Percentiles rank a stretch among this genome's conserved stretches.
Conservation (phyloP, 2,888 invertebrate genomes). For the Stomorhina lunata region DNA sequence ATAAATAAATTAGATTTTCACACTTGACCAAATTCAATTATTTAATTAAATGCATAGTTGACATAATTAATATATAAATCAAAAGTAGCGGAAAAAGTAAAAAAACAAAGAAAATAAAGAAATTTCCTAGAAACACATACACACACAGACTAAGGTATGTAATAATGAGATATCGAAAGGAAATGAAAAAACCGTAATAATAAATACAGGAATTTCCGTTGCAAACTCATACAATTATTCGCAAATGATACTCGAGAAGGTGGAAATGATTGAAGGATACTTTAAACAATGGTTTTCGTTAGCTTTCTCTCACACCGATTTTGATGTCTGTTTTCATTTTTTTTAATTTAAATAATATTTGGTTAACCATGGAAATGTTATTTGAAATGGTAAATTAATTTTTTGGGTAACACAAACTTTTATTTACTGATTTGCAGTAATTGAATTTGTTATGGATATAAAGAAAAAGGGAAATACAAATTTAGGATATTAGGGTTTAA, state of each 20-base stretch:
- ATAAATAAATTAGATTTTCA: constrained; percentile 47
- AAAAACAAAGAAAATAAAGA: neutral
- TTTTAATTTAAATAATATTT: too few relatives aligned
- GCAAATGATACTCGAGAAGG: neutral
- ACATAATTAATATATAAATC: constrained; percentile 64
- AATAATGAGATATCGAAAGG: neutral
- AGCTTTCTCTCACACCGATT: too few relatives aligned
- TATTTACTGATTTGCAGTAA: too few relatives aligned
- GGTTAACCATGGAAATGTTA: too few relatives aligned
- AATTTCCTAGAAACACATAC: neutral
- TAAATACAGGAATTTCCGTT: constrained; percentile 14
- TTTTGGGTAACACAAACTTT: too few relatives aligned
- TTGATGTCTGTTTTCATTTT: too few relatives aligned
- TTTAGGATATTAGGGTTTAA: too few relatives aligned
- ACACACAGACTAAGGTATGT: neutral
- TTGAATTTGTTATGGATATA: too few relatives aligned
- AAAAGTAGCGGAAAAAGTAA: constrained; percentile 15
- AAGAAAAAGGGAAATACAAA: too few relatives aligned
- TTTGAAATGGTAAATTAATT: too few relatives aligned
- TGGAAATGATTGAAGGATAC: constrained; percentile 1
- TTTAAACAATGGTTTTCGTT: neutral
- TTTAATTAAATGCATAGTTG: constrained; percentile 66
- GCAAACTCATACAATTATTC: neutral
- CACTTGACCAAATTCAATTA: constrained; percentile 62
- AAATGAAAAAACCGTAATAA: neutral